phyloP scores from a whole-genome alignment of 37 sponge, comb jelly and placozoan species.

The Geodia barretti region DNA sequence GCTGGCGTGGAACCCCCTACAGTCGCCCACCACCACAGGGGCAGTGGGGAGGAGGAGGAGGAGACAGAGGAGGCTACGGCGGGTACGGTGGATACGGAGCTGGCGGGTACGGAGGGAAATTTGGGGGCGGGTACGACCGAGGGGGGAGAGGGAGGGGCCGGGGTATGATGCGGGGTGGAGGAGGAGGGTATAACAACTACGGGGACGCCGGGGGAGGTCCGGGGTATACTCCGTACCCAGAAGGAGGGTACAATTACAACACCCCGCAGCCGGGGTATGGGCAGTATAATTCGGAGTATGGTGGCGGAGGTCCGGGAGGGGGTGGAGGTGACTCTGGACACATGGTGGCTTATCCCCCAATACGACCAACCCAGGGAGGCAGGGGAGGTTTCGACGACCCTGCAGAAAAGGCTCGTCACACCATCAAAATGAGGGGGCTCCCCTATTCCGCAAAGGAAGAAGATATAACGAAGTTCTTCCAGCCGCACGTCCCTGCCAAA shows the following conservation, averaged over 20 bases:
- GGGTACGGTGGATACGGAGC: slow-evolving; percentile 43
- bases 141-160: slow-evolving; percentile 54
- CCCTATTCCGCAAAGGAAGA: slow-evolving; percentile 81
- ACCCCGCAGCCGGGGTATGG: background rate
- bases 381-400: slow-evolving; percentile 21
- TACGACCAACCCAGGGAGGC: slow-evolving; percentile 19
- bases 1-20: slow-evolving; percentile 55
- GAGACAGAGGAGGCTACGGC: slow-evolving; percentile 34
- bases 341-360: slow-evolving; percentile 36
- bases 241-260: background rate
- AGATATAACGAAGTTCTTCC: slow-evolving; percentile 74
- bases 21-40: slow-evolving; percentile 57
- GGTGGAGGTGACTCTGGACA: background rate
- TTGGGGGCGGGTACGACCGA: slow-evolving; percentile 55
- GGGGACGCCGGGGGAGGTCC: slow-evolving; percentile 47
- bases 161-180: slow-evolving; percentile 10
- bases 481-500: slow-evolving; percentile 54
- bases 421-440: slow-evolving; percentile 85
- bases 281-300: background rate
- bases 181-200: slow-evolving; percentile 30
- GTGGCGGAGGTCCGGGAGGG: no score
- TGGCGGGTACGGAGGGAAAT: slow-evolving; percentile 70
- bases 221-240: background rate
- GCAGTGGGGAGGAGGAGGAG: slow-evolving; percentile 37
- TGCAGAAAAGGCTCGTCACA: slow-evolving; percentile 27